Evolutionary conservation across 2,113 vertebrate genomes (phyloP).

Genomic region (Lophochroa leadbeateri): DNA sequence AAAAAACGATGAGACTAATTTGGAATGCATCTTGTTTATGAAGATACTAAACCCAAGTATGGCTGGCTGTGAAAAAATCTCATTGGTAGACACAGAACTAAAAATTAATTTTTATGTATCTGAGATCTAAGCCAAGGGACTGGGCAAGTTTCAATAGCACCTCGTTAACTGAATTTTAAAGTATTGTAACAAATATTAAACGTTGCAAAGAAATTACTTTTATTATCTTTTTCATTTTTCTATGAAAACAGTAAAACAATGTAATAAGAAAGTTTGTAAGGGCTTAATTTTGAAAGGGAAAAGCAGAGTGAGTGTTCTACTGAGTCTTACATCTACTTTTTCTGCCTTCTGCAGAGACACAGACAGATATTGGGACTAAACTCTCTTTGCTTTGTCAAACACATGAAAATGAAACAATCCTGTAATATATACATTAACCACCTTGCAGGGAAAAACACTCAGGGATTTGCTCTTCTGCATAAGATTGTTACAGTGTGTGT

Average conservation of each 20-base stretch:
- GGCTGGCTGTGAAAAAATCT: neutral
- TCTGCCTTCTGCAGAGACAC: neutral
- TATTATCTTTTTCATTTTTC: neutral
- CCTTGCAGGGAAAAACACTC: neutral
- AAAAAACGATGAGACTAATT: neutral
- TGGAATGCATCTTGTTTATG: constrained; percentile 25
- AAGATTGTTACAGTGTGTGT: neutral
- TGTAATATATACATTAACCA: neutral
- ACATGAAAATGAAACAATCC: neutral
- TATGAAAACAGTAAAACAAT: neutral
- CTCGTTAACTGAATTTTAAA: constrained; percentile 5
- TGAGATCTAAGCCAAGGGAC: neutral
- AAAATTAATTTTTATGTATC: neutral
- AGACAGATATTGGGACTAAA: neutral
- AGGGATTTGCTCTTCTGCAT: neutral
- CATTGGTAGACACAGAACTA: neutral
- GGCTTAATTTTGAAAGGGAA: neutral
- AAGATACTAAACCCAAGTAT: neutral
- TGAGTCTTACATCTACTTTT: neutral
- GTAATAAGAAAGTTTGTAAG: neutral
- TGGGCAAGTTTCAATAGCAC: neutral
- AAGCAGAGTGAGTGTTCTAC: neutral
- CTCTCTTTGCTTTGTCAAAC: neutral
- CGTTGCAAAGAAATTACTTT: neutral
- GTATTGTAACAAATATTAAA: neutral